Evolutionary conservation across 2,888 invertebrate genomes (phyloP).

Genomic region (Bombyx huttoni): DNA sequence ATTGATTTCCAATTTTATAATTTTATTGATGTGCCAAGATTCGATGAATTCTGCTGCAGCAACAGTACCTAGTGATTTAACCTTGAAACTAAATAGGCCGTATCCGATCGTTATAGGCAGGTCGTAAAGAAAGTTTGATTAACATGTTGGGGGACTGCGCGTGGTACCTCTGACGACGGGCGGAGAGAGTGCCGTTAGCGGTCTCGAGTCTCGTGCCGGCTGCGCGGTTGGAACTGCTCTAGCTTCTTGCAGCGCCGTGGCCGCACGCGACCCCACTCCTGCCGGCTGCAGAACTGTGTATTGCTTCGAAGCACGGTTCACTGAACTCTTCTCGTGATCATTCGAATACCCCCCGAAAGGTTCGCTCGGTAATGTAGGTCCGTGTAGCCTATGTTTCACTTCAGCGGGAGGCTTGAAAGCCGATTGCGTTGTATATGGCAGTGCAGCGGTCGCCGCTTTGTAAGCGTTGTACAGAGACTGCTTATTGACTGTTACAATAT

Average conservation of each 20-base stretch:
- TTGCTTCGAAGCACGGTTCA: constrained; percentile 77
- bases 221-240: constrained; percentile 66
- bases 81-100: constrained; percentile 64
- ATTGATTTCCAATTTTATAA: too few species aligned
- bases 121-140: constrained; percentile 64
- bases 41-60: too few species aligned
- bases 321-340: constrained; percentile 52
- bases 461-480: constrained; percentile 71
- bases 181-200: constrained; percentile 77
- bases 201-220: constrained; percentile 61
- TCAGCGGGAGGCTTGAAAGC: constrained; percentile 85
- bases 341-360: constrained; percentile 82
- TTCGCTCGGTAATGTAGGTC: constrained; percentile 70
- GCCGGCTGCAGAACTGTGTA: constrained; percentile 91
- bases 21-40: too few species aligned
- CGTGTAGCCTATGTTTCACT: constrained; percentile 68
- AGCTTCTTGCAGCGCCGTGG: constrained; percentile 85
- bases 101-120: constrained; percentile 51
- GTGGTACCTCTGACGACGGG: constrained; percentile 81
- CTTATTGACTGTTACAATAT: constrained; percentile 60
- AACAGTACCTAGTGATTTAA: constrained; percentile 24
- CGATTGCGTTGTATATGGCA: constrained; percentile 82
- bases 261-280: constrained; percentile 83
- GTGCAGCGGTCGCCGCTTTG: constrained; percentile 65
- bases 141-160: constrained; percentile 36